These are phyloP conservation scores for Acanthosepion lycidas DNA, from an alignment of 2,888 invertebrate genomes.

Conservation along the genomic window DNA sequence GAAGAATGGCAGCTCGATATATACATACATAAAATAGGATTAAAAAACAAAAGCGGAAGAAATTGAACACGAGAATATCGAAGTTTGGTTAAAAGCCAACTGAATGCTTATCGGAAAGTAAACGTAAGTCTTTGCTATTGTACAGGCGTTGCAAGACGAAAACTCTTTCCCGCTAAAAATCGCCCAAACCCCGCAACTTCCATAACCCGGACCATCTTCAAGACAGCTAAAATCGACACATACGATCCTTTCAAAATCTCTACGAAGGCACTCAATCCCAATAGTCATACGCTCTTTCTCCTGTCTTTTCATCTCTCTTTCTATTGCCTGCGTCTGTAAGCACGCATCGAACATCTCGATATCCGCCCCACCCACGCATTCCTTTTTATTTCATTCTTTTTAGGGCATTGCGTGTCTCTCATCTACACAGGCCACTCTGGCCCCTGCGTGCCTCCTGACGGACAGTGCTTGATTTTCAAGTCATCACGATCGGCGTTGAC, in stretches of 20 bases:
- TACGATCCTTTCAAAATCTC: background rate
- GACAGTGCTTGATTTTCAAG: conserved; percentile 6
- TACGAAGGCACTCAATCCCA: no score
- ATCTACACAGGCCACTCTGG: background rate
- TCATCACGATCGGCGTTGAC: conserved; percentile 10
- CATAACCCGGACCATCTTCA: background rate
- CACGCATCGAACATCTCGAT: accelerated
- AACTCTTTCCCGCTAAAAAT: background rate
- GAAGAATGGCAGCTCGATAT: no score
- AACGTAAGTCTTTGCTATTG: background rate
- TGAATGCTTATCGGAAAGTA: background rate
- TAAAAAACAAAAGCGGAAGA: background rate
- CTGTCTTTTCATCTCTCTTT: no score
- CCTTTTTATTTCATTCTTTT: background rate
- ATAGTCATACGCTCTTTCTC: no score
- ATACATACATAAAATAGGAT: background rate
- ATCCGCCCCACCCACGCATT: background rate
- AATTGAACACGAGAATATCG: background rate
- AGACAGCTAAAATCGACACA: background rate
- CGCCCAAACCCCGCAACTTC: background rate
- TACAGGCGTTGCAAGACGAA: background rate
- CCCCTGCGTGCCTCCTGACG: background rate
- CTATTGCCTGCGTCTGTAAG: no score
- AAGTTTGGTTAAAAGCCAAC: background rate
- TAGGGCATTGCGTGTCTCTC: background rate